A percentile compares a stretch with the other conserved stretches of the same genome.
These are phyloP conservation scores for Stictocephala bisonia DNA, from an alignment of 2,888 invertebrate genomes.

Conservation along the genomic window DNA sequence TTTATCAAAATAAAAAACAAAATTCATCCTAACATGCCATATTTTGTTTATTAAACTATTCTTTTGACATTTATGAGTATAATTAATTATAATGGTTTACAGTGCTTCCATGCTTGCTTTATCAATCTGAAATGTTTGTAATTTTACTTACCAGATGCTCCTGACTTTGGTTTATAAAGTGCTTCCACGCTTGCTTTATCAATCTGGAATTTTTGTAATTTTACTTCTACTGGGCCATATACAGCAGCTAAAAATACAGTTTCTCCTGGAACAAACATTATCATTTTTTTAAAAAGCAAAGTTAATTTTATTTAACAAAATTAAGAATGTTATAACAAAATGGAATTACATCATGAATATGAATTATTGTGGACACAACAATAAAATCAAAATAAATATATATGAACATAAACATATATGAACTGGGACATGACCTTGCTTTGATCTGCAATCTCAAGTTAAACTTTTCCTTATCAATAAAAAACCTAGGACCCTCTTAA, in stretches of 20 bases:
- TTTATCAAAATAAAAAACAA: too few relatives aligned
- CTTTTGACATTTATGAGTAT: too few relatives aligned
- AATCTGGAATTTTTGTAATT: constrained; percentile 78
- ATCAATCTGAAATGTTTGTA: not conserved
- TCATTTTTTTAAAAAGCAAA: constrained; percentile 15
- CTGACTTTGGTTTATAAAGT: constrained; percentile 79
- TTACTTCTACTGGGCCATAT: constrained; percentile 86
- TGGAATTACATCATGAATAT: constrained; percentile 44
- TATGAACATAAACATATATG: too few relatives aligned
- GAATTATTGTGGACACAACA: too few relatives aligned
- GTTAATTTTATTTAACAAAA: constrained; percentile 19
- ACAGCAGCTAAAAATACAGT: constrained; percentile 82
- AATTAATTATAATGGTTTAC: too few relatives aligned
- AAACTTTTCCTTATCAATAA: too few relatives aligned
- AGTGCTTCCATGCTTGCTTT: too few relatives aligned
- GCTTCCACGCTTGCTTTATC: constrained; percentile 86
- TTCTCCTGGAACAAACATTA: constrained; percentile 71
- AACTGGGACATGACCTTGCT: too few relatives aligned
- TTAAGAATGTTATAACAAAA: constrained; percentile 48
- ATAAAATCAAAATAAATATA: too few relatives aligned
- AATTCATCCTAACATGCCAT: constrained; percentile 18
- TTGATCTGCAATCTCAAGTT: too few relatives aligned
- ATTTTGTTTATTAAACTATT: too few relatives aligned
- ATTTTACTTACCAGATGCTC: constrained; percentile 71
- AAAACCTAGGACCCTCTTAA: too few relatives aligned